Evolutionary conservation across 2,113 vertebrate species (phyloP).

Genomic region (Haplochromis burtoni): DNA sequence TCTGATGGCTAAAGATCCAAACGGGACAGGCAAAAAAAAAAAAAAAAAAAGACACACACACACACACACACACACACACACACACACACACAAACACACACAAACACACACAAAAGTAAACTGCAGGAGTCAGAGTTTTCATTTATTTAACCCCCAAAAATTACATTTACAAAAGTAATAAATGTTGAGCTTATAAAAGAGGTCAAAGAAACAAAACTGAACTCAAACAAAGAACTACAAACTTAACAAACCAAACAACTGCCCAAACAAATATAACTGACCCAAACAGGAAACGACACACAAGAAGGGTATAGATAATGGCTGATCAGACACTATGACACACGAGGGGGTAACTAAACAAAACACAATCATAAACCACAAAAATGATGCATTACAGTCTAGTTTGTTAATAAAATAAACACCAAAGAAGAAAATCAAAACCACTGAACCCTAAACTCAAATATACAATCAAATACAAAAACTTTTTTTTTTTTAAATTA

Average conservation of each 20-base stretch:
- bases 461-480: background rate
- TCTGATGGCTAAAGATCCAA: no score
- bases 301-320: background rate
- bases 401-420: background rate
- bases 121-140: background rate
- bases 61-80: no score
- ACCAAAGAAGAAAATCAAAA: background rate
- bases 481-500: background rate
- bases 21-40: no score
- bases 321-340: background rate
- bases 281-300: background rate
- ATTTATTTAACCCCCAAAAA: background rate
- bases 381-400: background rate
- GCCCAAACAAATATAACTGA: background rate
- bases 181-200: background rate
- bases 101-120: background rate
- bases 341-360: background rate
- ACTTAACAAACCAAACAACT: background rate
- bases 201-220: background rate
- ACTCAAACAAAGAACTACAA: background rate
- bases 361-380: background rate
- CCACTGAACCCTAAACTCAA: background rate
- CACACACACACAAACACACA: background rate
- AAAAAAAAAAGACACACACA: no score
- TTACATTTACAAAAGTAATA: background rate